Base-by-base conservation (phyloP, 2,797 vertebrate species). In the Notamacropus eugenii region DNA sequence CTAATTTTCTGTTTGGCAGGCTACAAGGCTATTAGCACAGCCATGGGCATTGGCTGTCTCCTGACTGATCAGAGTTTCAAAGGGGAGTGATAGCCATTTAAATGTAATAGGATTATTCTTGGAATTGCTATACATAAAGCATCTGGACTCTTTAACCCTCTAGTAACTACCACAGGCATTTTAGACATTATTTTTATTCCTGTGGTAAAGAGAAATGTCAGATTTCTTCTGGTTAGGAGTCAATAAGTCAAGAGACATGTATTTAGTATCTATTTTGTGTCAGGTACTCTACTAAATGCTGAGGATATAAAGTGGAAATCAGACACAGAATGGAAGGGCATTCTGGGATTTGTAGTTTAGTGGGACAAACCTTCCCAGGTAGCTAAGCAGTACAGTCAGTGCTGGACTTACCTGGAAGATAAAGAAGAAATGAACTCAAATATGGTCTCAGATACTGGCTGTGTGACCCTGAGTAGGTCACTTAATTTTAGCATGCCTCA, bases 1-100 rank as follows among this genome's bases (percentile, higher is more conserved):
- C 1, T 93, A 82, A 74, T 95, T 82, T 74, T 95, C 91, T 96
- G 46, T 34, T 67, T 90, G 96, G 95, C 92, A 92, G 87, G 82
- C 31, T 54, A n/a, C 46, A 90, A 91, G 91, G 31, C 57, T 13
- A 0, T 59, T 91, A 93, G 93, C 92, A 31, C 91, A 95, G 55
- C 10, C 56, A 82, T 54, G 74, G 74, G 90, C 54, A 74, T 31
- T 52, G 54, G 4, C 52, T 50, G 82, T 91, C 55, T 92, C 91
- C 28, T 19, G 74, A 67, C 12, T 91, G 59, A 94, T 92, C 55
- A 52, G 50, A 62, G 54, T 93, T 46, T 95, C 74, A 91, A 2
- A 92, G 92, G 92, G n/a, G 10, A 34, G 28, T 0, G 46, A 55
- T 28, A 90, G 46, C 57, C 58, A 10, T 59, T 95, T 62, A 28